Percentiles rank a stretch among this genome's conserved stretches.
phyloP scores from a whole-genome alignment of 2,888 invertebrate species.

The Molorchus minor region DNA sequence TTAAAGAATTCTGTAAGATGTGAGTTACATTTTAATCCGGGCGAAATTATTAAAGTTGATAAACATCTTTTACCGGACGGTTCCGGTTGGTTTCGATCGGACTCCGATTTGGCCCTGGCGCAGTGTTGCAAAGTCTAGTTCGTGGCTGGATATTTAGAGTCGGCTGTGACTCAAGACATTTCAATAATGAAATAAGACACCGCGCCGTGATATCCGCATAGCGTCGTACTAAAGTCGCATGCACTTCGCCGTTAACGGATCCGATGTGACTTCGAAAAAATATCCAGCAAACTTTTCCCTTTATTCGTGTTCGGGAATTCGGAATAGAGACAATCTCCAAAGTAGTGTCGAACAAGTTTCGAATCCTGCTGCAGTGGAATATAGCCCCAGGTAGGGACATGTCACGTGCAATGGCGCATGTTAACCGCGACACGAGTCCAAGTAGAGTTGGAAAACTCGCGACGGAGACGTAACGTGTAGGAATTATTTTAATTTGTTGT shows the following conservation, averaged over 20 bases:
- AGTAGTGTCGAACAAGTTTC: conserved; percentile 11
- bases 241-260: conserved; percentile 1
- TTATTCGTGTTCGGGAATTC: conserved; percentile 6
- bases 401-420: conserved; percentile 28
- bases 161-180: too few species aligned
- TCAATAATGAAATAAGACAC: too few species aligned
- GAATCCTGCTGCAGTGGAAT: conserved; percentile 7
- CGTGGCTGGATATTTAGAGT: too few species aligned
- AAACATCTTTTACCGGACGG: too few species aligned
- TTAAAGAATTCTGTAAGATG: too few species aligned
- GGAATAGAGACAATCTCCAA: conserved; percentile 15
- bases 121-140: too few species aligned
- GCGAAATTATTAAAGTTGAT: too few species aligned
- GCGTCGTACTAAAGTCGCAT: background rate
- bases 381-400: conserved; percentile 13
- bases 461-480: conserved; percentile 11
- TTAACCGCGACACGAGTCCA: conserved; percentile 23
- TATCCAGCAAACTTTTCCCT: conserved; percentile 11
- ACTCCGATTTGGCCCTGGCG: too few species aligned
- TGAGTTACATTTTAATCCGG: too few species aligned
- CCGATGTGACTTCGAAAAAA: conserved; percentile 2
- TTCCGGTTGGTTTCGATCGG: too few species aligned
- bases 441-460: too few species aligned
- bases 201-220: too few species aligned
- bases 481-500: conserved; percentile 23